Percentiles rank a stretch among this genome's conserved stretches.
Evolutionary conservation across 2,888 invertebrate species (phyloP).

Genomic region (Tiphia femorata): DNA sequence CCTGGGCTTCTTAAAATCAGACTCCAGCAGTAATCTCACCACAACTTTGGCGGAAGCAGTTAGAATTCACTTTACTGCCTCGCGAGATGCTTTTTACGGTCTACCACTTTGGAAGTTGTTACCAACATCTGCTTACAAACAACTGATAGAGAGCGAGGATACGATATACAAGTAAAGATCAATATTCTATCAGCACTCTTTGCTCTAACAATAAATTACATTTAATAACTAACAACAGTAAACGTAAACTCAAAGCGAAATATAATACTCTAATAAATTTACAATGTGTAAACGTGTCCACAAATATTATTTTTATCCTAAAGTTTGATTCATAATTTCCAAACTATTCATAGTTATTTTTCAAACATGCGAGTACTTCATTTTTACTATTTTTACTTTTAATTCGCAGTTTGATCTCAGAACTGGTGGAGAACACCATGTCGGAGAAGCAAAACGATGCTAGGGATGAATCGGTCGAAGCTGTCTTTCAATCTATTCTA

Average conservation of each 20-base stretch:
- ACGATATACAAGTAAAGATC: slow-evolving; percentile 85
- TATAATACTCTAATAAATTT: no score
- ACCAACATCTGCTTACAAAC: slow-evolving; percentile 79
- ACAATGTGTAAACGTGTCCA: no score
- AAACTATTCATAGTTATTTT: slow-evolving; percentile 66
- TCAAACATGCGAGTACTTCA: slow-evolving; percentile 74
- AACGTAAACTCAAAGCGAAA: no score
- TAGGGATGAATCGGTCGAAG: slow-evolving; percentile 74
- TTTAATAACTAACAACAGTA: no score
- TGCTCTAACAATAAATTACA: no score
- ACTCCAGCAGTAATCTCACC: slow-evolving; percentile 73
- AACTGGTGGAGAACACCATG: slow-evolving; percentile 80
- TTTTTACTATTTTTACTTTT: background rate
- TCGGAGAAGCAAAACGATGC: slow-evolving; percentile 73
- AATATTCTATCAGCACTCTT: no score
- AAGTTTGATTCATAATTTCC: background rate
- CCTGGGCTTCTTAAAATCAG: slow-evolving; percentile 78
- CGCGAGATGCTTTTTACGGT: slow-evolving; percentile 86
- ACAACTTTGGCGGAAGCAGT: slow-evolving; percentile 80
- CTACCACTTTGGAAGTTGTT: slow-evolving; percentile 86
- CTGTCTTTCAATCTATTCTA: slow-evolving; percentile 82
- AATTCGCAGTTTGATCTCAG: slow-evolving; percentile 78
- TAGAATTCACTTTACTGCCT: slow-evolving; percentile 82
- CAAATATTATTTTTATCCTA: no score
- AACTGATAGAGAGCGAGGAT: slow-evolving; percentile 81